A percentile compares a stretch with the other conserved stretches of the same genome.
phyloP scores from a whole-genome alignment of 2,888 invertebrate genomes.

The Drosophila vallismaia region DNA sequence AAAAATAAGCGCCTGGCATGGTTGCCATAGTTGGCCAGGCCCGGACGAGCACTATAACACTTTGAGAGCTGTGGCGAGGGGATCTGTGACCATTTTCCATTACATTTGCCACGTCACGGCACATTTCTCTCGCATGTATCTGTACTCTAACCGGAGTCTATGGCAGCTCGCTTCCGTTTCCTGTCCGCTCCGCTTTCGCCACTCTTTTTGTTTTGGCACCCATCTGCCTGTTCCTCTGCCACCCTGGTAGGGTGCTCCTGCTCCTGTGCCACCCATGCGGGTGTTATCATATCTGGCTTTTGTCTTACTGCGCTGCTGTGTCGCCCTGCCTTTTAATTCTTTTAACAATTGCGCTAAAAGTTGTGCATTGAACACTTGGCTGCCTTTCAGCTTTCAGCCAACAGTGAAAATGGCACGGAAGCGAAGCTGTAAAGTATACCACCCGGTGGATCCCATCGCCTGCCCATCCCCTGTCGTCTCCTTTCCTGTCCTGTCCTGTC shows the following conservation, averaged over 20 bases:
- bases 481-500: not conserved
- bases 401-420: slow-evolving; percentile 71
- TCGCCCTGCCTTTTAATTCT: slow-evolving; percentile 71
- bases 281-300: slow-evolving; percentile 72
- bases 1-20: slow-evolving; percentile 61
- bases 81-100: slow-evolving; percentile 64
- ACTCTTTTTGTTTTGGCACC: not conserved
- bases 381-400: slow-evolving; percentile 55
- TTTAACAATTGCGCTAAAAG: slow-evolving; percentile 76
- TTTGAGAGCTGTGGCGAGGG: slow-evolving; percentile 3
- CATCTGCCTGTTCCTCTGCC: not conserved
- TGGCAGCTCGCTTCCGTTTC: slow-evolving; percentile 48
- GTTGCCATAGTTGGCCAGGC: slow-evolving; percentile 23
- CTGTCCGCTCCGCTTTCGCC: slow-evolving; percentile 17
- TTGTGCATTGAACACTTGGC: slow-evolving; percentile 77
- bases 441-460: not conserved
- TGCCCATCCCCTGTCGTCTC: slow-evolving; percentile 7
- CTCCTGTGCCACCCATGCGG: not conserved
- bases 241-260: not conserved
- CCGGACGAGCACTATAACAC: slow-evolving; percentile 1
- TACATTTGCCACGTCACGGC: slow-evolving; percentile 75
- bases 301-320: slow-evolving; percentile 57
- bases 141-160: slow-evolving; percentile 57
- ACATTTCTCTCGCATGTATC: slow-evolving; percentile 68
- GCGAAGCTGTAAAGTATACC: slow-evolving; percentile 66